Evolutionary conservation across 1,140 invertebrate species (phyloP), one percentile per base, ranked within the genome.

Genomic region (Caenorhabditis tropicalis): DNA sequence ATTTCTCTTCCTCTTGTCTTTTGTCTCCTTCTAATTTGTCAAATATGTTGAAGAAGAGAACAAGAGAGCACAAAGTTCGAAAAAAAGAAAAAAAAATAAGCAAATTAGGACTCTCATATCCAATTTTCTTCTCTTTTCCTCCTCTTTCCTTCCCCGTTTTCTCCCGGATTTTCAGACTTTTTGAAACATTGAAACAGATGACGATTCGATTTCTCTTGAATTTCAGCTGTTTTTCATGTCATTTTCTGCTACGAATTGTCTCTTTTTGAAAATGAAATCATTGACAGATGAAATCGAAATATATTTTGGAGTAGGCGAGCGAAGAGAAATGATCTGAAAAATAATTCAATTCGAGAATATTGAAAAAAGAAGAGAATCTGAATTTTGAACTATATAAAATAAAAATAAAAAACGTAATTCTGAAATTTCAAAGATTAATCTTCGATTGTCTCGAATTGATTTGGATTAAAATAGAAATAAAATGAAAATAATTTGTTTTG

Each of bases 11-110:
- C 53, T 29, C 19, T 21, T 43, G 5, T 43, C 39, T 43, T 12
- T 0, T 10, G 29, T 27, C 15, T 56, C 29, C 21, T n/a, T n/a
- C 15, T 27, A 56, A 56, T 24, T 56, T 24, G 29, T 56, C 9
- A 56, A 56, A 56, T 56, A 24, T 27, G 19, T 74, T 33, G 7
- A 10, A 36, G 12, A 21, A 74, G 16, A 43, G 29, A 7, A 39
- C 7, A 74, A 27, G n/a, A 24, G 65, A 74, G 65, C 65, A 74
- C 65, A 74, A 74, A 74, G 65, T 74, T 43, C 65, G 36, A 43
- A 9, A 10, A 7, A 31, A 43, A n/a, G n/a, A n/a, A 46, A 74
- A 24, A 19, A 31, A 29, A 56, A 56, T 65, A 65, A 74, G 36
- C 36, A 74, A 74, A 74, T 74, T 74, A 74, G 65, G n/a, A 19